Conservation (phyloP, 2,888 invertebrate species). For the Chloroclystis v-ata region DNA sequence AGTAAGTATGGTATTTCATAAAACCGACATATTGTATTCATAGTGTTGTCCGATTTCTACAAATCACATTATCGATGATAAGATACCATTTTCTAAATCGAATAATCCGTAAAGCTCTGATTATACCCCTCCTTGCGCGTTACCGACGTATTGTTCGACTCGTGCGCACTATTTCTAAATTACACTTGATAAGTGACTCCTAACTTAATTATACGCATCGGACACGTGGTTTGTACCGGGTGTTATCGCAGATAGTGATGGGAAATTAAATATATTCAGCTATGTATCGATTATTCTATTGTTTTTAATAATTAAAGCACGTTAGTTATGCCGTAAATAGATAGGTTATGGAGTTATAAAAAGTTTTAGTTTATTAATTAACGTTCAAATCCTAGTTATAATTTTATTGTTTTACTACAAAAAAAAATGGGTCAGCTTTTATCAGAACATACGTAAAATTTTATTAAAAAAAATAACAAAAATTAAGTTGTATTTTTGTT, state of each 20-base stretch:
- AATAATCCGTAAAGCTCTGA: constrained; percentile 20
- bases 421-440: too few relatives aligned
- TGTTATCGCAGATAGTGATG: constrained; percentile 30
- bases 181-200: constrained; percentile 47
- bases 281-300: neutral
- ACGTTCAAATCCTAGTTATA: too few relatives aligned
- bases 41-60: neutral
- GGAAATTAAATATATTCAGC: neutral
- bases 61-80: neutral
- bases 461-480: too few relatives aligned
- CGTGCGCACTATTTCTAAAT: constrained; percentile 54
- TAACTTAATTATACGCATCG: constrained; percentile 65
- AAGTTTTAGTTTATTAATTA: too few relatives aligned
- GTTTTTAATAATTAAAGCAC: too few relatives aligned
- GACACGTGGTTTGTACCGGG: constrained; percentile 52
- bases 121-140: constrained; percentile 22
- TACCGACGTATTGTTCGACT: constrained; percentile 43
- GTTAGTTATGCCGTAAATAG: too few relatives aligned
- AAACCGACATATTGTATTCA: too few relatives aligned
- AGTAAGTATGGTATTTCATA: too few relatives aligned
- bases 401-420: too few relatives aligned
- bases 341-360: too few relatives aligned
- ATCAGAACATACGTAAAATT: too few relatives aligned
- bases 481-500: too few relatives aligned
- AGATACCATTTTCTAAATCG: constrained; percentile 16